phyloP scores from a whole-genome alignment of 2,888 invertebrate genomes.

The Agrotis ipsilon region DNA sequence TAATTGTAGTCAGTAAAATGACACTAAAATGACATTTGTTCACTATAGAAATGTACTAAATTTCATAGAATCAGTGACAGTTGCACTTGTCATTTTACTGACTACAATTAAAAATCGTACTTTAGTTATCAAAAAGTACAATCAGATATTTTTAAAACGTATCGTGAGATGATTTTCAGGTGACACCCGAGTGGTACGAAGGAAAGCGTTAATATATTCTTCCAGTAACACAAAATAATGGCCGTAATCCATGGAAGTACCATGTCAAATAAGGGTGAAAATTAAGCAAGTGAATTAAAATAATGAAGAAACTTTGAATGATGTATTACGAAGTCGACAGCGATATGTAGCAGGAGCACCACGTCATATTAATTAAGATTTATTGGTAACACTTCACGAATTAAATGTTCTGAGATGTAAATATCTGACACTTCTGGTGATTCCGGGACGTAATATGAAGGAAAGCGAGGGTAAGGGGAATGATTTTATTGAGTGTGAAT shows the following conservation, averaged over 20 bases:
- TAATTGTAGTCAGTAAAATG: too few species aligned
- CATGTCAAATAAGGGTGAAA: slow-evolving; percentile 8
- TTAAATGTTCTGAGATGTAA: slow-evolving; percentile 44
- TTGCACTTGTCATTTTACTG: too few species aligned
- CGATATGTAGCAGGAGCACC: slow-evolving; percentile 39
- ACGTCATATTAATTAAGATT: slow-evolving; percentile 55
- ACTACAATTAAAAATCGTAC: too few species aligned
- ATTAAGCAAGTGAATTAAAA: slow-evolving; percentile 42
- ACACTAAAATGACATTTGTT: too few species aligned
- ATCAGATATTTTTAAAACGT: too few species aligned
- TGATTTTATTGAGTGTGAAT: background rate
- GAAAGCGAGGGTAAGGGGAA: background rate
- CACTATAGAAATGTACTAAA: too few species aligned
- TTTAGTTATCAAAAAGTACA: too few species aligned
- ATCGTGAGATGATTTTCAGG: too few species aligned
- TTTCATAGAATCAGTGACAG: too few species aligned
- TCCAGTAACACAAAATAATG: background rate
- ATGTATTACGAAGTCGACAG: slow-evolving; percentile 48
- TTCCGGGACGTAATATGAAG: slow-evolving; percentile 12
- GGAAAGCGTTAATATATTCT: slow-evolving; percentile 1
- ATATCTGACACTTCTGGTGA: slow-evolving; percentile 25
- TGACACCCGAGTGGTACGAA: background rate
- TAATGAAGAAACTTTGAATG: slow-evolving; percentile 52
- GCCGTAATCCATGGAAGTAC: background rate
- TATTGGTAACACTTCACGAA: slow-evolving; percentile 49